Conservation (phyloP, 2,113 vertebrate species). For the Zosterops pallidus region DNA sequence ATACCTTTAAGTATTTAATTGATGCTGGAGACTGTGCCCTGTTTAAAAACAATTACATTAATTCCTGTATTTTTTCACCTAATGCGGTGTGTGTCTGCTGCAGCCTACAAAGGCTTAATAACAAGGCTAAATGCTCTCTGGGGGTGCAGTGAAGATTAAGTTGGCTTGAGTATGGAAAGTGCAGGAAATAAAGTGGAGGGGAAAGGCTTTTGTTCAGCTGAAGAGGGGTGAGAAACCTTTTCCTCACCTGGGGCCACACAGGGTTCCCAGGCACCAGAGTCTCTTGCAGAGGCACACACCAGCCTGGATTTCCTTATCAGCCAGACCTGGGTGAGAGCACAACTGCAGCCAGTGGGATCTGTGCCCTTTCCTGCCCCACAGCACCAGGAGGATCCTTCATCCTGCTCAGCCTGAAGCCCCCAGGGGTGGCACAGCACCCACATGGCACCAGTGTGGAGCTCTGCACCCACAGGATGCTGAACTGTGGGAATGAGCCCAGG, state of each 20-base stretch:
- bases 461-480: rapidly evolving
- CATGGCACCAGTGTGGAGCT: rapidly evolving
- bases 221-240: not conserved
- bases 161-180: not conserved
- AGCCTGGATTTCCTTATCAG: not conserved
- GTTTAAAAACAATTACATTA: constrained; percentile 6
- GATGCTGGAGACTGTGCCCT: not conserved
- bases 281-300: not conserved
- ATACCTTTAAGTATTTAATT: not conserved
- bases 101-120: constrained; percentile 16
- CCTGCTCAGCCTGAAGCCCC: not conserved
- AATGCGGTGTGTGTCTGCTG: not conserved
- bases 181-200: not conserved
- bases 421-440: rapidly evolving
- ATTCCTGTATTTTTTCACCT: not conserved
- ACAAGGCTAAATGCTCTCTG: not conserved
- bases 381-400: not conserved
- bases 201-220: not conserved
- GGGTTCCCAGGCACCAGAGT: not conserved
- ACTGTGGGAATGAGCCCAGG: not conserved
- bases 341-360: not conserved
- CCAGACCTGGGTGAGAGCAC: not conserved
- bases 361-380: not conserved
- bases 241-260: not conserved
- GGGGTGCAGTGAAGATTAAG: not conserved